Evolutionary conservation across 1,140 invertebrate genomes (phyloP), one percentile per base, ranked within the genome.

Genomic region (Papilio aristodemus): DNA sequence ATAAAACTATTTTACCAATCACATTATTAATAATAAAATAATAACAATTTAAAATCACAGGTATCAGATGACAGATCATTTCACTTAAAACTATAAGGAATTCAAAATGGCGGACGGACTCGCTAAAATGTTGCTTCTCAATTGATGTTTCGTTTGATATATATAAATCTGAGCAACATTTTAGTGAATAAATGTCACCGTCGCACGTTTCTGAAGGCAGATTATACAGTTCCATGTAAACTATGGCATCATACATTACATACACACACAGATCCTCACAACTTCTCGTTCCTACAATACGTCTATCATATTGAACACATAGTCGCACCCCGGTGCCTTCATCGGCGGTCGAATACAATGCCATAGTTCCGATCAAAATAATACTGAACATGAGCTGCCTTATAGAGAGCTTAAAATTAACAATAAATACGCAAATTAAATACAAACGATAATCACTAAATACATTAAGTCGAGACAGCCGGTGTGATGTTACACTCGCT

Each of bases 1-100:
- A 78, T 79, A 84, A 80, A 86, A 78, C 80, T 86, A 85, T 76
- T 69, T 75, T 86, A 89, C 78, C 78, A 85, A 89, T 87, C 79
- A 86, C 78, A 83, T 86, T 83, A 67, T 79, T 77, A 78, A 85
- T 85, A 79, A 85, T 78, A 78, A 72, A 72, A 83, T 76, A 81
- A 86, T 84, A 85, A 87, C 77, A 82, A 80, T 86, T 83, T 78
- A 80, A 82, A 88, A 90, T 90, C 87, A 90, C 87, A 90, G 87
- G 81, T 82, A 64, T 80, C 70, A n/a, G n/a, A n/a, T 77, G 71
- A 86, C 75, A 84, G 74, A 79, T 81, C 75, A 74, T 78, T 72
- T 70, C 66, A 62, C 86, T 86, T 87, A 87, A 80, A 81, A 84
- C 80, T 86, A 87, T 77, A 77, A 76, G 77, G 75, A 83, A 84